These are phyloP conservation scores for Chiloscyllium punctatum DNA, from an alignment of 2,797 vertebrate species.

Conservation along the genomic window DNA sequence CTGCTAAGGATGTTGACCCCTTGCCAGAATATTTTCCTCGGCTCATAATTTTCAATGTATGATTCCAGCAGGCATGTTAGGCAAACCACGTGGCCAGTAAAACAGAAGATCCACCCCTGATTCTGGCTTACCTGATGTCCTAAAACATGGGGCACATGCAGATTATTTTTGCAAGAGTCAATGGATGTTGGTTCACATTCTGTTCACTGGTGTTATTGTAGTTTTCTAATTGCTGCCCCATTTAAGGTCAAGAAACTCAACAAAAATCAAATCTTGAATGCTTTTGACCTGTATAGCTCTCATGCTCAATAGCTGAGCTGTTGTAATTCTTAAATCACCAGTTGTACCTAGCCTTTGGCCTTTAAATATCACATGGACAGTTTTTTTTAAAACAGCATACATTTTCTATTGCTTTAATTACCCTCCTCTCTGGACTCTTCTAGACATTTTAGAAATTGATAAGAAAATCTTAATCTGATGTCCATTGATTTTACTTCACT, in stretches of 20 bases:
- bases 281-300: not conserved
- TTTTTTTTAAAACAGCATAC: not conserved
- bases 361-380: not conserved
- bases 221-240: not conserved
- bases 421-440: not conserved
- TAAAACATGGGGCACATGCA: not conserved
- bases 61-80: no score
- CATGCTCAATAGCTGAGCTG: no score
- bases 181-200: not conserved
- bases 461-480: not conserved
- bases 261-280: not conserved
- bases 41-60: not conserved
- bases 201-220: not conserved
- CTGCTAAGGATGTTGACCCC: not conserved
- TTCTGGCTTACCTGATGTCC: not conserved
- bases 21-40: not conserved
- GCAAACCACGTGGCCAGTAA: not conserved
- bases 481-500: not conserved
- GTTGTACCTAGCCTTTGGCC: not conserved
- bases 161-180: not conserved
- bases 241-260: not conserved
- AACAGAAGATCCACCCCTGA: no score
- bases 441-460: not conserved
- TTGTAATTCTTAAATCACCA: not conserved
- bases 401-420: not conserved